Percentiles rank a stretch among this genome's conserved stretches.
Conservation (phyloP, 1,140 invertebrate genomes). For the Mactra quadrangularis region DNA sequence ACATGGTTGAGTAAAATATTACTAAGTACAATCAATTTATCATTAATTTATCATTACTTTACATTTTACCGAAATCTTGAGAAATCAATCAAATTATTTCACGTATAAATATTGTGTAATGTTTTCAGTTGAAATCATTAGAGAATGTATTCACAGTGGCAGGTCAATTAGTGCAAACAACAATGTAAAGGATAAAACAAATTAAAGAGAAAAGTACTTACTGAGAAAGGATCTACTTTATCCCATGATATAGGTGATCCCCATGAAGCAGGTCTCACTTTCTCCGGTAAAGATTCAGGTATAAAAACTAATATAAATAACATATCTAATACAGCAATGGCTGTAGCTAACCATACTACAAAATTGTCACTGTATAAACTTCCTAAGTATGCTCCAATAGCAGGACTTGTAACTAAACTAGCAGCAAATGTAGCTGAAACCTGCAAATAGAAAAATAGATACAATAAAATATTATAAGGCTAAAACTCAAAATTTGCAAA, state of each 20-base stretch:
- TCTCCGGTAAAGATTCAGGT: slow-evolving; percentile 97
- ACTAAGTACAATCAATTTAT: too few relatives aligned
- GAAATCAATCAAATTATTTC: too few relatives aligned
- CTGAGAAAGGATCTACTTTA: slow-evolving; percentile 98
- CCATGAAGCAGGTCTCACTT: slow-evolving; percentile 80
- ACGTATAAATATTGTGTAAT: too few relatives aligned
- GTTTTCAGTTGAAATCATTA: too few relatives aligned
- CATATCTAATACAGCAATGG: slow-evolving; percentile 97
- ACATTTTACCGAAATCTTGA: too few relatives aligned
- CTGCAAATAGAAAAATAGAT: slow-evolving; percentile 78
- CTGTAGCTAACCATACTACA: slow-evolving; percentile 96
- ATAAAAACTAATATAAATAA: slow-evolving; percentile 99
- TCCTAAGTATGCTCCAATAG: slow-evolving; percentile 96
- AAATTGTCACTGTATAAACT: slow-evolving; percentile 95
- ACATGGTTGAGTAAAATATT: too few relatives aligned
- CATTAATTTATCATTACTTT: too few relatives aligned
- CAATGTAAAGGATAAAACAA: background rate
- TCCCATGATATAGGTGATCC: slow-evolving; percentile 88
- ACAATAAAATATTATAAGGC: background rate
- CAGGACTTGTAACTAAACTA: slow-evolving; percentile 98
- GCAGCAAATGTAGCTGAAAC: slow-evolving; percentile 99
- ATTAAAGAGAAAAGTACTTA: slow-evolving; percentile 82
- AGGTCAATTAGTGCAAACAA: too few relatives aligned
- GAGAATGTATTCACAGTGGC: too few relatives aligned
- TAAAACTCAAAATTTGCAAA: too few relatives aligned